A percentile compares a stretch with the other conserved stretches of the same genome.
These are phyloP conservation scores for Saturnia pavonia DNA, from an alignment of 2,888 invertebrate species.

Conservation along the genomic window DNA sequence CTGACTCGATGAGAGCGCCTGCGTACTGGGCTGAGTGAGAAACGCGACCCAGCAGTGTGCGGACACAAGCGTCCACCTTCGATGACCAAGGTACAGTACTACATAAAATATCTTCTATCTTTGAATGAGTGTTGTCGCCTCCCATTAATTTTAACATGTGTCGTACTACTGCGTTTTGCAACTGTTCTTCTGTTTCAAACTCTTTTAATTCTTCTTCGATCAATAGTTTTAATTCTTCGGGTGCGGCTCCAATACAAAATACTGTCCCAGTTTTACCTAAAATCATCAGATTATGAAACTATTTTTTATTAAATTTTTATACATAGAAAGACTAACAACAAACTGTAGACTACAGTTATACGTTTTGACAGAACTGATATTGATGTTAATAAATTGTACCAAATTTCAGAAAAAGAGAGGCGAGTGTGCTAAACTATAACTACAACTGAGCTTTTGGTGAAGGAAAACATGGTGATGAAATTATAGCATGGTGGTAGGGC, in stretches of 20 bases:
- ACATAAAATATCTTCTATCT: slow-evolving; percentile 1
- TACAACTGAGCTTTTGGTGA: no score
- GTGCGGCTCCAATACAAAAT: slow-evolving; percentile 54
- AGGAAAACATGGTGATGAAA: no score
- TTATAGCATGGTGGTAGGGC: no score
- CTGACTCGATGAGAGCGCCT: slow-evolving; percentile 44
- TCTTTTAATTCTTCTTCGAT: slow-evolving; percentile 42
- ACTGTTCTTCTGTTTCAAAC: slow-evolving; percentile 38
- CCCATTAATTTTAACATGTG: slow-evolving; percentile 54
- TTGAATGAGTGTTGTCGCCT: slow-evolving; percentile 12
- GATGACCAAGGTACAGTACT: slow-evolving; percentile 34
- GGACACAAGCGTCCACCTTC: slow-evolving; percentile 44
- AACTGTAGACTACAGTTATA: no score
- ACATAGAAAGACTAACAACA: no score
- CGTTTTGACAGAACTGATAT: no score
- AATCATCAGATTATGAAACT: slow-evolving; percentile 14
- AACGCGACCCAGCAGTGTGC: slow-evolving; percentile 46
- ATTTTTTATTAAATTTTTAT: not conserved
- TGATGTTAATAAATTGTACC: no score
- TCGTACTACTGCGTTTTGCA: slow-evolving; percentile 48
- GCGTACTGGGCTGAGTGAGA: slow-evolving; percentile 56
- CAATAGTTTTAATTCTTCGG: slow-evolving; percentile 41
- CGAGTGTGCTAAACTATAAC: no score
- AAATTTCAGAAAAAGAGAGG: no score
- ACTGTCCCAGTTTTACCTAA: slow-evolving; percentile 54